phyloP scores from a whole-genome alignment of 2,888 invertebrate species.

The Eupeodes latifasciatus region DNA sequence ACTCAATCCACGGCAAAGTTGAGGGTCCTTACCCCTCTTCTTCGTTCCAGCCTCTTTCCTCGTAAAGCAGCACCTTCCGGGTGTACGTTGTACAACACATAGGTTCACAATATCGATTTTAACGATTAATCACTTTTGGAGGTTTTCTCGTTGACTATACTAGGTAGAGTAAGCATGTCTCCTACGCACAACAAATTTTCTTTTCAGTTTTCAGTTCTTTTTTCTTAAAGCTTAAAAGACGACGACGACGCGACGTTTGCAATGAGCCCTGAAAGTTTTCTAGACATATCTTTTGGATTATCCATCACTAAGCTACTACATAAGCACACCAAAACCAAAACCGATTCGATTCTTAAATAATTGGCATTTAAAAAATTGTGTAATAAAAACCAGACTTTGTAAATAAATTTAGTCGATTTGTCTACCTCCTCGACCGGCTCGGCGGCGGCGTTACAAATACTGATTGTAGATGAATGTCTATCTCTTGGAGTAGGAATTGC shows the following conservation, averaged over 20 bases:
- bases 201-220: slow-evolving; percentile 20
- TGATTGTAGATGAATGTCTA: slow-evolving; percentile 70
- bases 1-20: slow-evolving; percentile 55
- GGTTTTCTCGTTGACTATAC: slow-evolving; percentile 45
- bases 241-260: background rate
- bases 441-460: slow-evolving; percentile 69
- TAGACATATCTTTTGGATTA: slow-evolving; percentile 24
- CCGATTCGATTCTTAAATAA: slow-evolving; percentile 31
- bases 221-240: background rate
- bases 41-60: slow-evolving; percentile 60
- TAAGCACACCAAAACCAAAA: too few relatives aligned
- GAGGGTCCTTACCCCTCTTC: slow-evolving; percentile 64
- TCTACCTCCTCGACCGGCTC: slow-evolving; percentile 74
- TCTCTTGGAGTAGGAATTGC: slow-evolving; percentile 52
- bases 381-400: slow-evolving; percentile 61
- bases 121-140: slow-evolving; percentile 75
- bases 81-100: slow-evolving; percentile 66
- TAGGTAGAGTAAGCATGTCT: slow-evolving; percentile 47
- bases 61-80: slow-evolving; percentile 66
- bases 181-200: slow-evolving; percentile 62
- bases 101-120: slow-evolving; percentile 76
- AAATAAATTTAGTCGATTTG: slow-evolving; percentile 65
- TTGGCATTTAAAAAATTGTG: slow-evolving; percentile 51
- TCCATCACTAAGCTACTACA: slow-evolving; percentile 40
- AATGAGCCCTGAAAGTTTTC: background rate